These are phyloP conservation scores for Apteryx owenii DNA, from an alignment of 2,113 vertebrate species.

Conservation along the genomic window DNA sequence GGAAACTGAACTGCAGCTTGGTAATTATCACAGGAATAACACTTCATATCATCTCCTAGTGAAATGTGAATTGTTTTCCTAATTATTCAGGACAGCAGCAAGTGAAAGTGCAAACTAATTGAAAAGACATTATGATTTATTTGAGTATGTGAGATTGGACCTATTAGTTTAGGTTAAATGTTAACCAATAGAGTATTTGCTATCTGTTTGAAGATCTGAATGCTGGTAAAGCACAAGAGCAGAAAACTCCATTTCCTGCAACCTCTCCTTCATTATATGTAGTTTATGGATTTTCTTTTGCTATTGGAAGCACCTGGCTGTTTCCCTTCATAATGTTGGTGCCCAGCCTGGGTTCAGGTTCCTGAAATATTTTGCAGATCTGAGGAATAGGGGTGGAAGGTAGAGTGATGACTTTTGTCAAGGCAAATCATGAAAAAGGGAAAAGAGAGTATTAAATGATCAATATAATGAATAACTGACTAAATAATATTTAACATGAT, in stretches of 20 bases:
- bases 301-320: neutral
- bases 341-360: neutral
- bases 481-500: neutral
- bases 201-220: neutral
- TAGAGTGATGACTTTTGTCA: neutral
- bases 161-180: slow-evolving; percentile 72
- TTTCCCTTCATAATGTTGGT: neutral
- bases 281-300: slow-evolving; percentile 3
- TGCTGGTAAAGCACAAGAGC: neutral
- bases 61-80: slow-evolving; percentile 82
- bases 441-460: neutral
- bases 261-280: neutral
- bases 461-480: neutral
- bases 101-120: slow-evolving; percentile 81
- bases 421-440: neutral
- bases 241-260: neutral
- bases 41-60: slow-evolving; percentile 77
- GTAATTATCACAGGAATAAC: slow-evolving; percentile 84
- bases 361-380: neutral
- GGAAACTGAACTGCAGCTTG: slow-evolving; percentile 85
- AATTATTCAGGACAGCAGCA: slow-evolving; percentile 82
- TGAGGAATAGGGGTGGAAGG: neutral
- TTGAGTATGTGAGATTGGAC: slow-evolving; percentile 49
- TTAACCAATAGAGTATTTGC: slow-evolving; percentile 34
- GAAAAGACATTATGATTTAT: slow-evolving; percentile 80